Conservation (phyloP, 2,888 invertebrate genomes). For the Schrankia costaestrigalis region DNA sequence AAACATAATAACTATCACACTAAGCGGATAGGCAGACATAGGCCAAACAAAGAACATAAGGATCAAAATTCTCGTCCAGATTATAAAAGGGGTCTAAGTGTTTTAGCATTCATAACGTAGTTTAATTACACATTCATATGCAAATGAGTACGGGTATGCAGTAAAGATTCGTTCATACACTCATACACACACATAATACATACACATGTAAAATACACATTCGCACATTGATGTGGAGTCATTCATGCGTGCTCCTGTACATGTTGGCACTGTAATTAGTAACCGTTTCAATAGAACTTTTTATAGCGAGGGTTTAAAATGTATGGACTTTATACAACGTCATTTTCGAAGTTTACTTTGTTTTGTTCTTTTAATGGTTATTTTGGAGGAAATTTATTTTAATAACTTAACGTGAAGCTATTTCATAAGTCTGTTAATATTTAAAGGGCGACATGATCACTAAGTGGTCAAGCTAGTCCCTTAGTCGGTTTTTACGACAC, state of each 20-base stretch:
- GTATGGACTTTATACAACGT: constrained; percentile 22
- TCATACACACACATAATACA: constrained; percentile 19
- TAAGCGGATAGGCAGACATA: constrained; percentile 3
- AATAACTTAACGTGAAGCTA: no score
- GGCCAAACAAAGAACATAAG: constrained; percentile 24
- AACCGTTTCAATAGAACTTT: constrained; percentile 61
- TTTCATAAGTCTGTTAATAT: no score
- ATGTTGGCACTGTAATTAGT: constrained; percentile 72
- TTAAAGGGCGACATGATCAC: no score
- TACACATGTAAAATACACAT: constrained; percentile 23
- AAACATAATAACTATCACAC: not conserved
- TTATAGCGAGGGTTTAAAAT: constrained; percentile 38
- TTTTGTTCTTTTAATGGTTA: no score
- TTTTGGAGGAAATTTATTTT: no score
- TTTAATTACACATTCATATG: constrained; percentile 80
- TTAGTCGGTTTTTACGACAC: no score
- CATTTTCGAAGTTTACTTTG: constrained; percentile 12
- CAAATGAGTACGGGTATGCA: constrained; percentile 69
- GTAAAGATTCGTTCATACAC: constrained; percentile 67
- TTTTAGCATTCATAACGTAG: constrained; percentile 66
- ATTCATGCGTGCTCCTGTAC: constrained; percentile 69
- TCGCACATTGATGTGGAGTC: constrained; percentile 59
- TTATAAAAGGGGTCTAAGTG: constrained; percentile 45
- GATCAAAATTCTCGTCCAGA: constrained; percentile 37
- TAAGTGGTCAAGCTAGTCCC: no score